phyloP scores from a whole-genome alignment of 2,888 invertebrate genomes.

The Cerceris rybyensis region DNA sequence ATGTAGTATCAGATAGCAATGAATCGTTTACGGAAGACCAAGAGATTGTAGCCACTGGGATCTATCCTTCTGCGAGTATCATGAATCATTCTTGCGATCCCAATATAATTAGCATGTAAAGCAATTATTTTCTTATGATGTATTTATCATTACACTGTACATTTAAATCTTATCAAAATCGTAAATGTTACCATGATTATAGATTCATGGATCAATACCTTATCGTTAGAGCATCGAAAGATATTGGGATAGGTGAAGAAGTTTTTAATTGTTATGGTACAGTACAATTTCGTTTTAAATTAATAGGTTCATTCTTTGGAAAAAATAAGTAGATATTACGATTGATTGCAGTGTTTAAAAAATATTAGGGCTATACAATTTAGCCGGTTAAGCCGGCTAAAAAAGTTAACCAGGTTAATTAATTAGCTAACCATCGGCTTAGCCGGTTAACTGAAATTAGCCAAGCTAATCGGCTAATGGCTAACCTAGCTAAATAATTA shows the following conservation, averaged over 20 bases:
- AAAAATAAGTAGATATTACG: background rate
- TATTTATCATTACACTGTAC: background rate
- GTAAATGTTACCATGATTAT: constrained; percentile 84
- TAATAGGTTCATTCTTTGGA: background rate
- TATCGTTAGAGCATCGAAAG: constrained; percentile 87
- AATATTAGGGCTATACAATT: too few relatives aligned
- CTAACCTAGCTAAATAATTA: too few relatives aligned
- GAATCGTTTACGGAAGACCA: constrained; percentile 74
- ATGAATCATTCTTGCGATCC: constrained; percentile 97
- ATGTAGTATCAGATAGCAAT: constrained; percentile 60
- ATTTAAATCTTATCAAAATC: constrained; percentile 69
- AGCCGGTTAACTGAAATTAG: too few relatives aligned
- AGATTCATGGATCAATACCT: constrained; percentile 89
- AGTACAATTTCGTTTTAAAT: constrained; percentile 7
- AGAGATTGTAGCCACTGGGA: constrained; percentile 88
- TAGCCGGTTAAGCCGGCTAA: too few relatives aligned
- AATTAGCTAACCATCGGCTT: too few relatives aligned
- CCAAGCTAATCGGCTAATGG: too few relatives aligned
- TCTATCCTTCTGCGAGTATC: constrained; percentile 93
- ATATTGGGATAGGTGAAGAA: constrained; percentile 87
- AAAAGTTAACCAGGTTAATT: too few relatives aligned
- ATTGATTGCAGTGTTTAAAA: background rate
- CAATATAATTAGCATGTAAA: constrained; percentile 89
- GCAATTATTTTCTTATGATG: constrained; percentile 29
- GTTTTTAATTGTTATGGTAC: constrained; percentile 93